Conservation (phyloP, 2,113 vertebrate species). For the Oreotrochilus melanogaster region DNA sequence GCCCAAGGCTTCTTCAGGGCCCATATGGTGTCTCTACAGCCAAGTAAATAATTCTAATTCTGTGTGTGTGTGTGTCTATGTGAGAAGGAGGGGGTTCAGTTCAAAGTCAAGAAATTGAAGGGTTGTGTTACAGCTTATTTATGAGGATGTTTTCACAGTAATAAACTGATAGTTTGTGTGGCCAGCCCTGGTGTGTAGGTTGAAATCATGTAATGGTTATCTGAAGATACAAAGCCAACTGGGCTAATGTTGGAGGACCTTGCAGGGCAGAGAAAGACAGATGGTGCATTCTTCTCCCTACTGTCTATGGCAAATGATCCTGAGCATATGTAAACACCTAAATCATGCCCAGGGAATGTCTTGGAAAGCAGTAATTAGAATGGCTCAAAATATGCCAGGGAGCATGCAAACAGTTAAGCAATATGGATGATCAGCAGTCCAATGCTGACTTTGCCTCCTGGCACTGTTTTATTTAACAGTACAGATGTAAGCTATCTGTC, state of each 20-base stretch:
- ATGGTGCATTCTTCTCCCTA: background rate
- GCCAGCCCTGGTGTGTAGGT: fast-evolving
- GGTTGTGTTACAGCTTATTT: background rate
- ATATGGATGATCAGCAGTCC: background rate
- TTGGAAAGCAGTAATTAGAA: background rate
- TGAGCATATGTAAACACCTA: background rate
- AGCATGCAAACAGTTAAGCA: background rate
- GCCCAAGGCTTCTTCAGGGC: background rate
- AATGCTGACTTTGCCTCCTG: background rate
- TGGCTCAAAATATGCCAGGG: background rate
- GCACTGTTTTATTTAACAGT: fast-evolving
- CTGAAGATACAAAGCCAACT: background rate
- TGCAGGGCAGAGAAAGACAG: background rate
- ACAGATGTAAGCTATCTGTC: background rate
- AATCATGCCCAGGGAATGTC: background rate
- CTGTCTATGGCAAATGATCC: background rate
- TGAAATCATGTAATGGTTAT: background rate
- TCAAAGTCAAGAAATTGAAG: background rate
- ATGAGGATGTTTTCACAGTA: background rate
- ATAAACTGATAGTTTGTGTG: background rate
- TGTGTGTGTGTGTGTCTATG: background rate
- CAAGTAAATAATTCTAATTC: background rate
- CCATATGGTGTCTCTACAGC: background rate
- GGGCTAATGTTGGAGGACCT: background rate
- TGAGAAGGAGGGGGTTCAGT: background rate